phyloP scores from a whole-genome alignment of 2,888 invertebrate genomes.

The Ferrisia virgata region DNA sequence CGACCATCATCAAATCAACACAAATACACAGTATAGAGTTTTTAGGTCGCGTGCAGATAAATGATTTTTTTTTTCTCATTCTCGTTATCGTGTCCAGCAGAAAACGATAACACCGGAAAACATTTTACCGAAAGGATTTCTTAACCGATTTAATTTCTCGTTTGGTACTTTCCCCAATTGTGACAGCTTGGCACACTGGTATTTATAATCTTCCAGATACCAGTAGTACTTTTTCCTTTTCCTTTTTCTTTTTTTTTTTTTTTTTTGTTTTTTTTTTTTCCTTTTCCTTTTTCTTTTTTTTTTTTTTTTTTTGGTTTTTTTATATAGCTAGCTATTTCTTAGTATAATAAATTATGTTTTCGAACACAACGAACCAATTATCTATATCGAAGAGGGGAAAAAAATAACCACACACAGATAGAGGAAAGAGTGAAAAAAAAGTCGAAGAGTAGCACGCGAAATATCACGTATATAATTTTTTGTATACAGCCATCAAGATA shows the following conservation, averaged over 20 bases:
- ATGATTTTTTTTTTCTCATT: constrained; percentile 36
- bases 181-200: not conserved
- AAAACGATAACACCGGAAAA: constrained; percentile 45
- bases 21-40: no score
- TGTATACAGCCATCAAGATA: no score
- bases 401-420: no score
- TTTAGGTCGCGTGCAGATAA: constrained; percentile 40
- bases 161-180: constrained; percentile 24
- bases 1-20: not conserved
- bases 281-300: not conserved
- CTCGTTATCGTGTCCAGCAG: constrained; percentile 44
- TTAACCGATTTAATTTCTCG: constrained; percentile 37
- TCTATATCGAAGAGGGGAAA: no score
- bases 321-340: no score
- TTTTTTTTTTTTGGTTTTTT: no score
- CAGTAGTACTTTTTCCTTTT: not conserved
- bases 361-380: not conserved
- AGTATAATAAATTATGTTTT: not conserved
- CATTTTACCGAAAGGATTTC: constrained; percentile 8
- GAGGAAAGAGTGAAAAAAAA: not conserved
- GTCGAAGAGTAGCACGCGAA: not conserved
- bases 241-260: not conserved
- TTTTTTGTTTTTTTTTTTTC: not conserved
- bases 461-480: not conserved
- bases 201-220: no score